Conservation (phyloP, 2,888 invertebrate genomes). For the Anodontia alba region DNA sequence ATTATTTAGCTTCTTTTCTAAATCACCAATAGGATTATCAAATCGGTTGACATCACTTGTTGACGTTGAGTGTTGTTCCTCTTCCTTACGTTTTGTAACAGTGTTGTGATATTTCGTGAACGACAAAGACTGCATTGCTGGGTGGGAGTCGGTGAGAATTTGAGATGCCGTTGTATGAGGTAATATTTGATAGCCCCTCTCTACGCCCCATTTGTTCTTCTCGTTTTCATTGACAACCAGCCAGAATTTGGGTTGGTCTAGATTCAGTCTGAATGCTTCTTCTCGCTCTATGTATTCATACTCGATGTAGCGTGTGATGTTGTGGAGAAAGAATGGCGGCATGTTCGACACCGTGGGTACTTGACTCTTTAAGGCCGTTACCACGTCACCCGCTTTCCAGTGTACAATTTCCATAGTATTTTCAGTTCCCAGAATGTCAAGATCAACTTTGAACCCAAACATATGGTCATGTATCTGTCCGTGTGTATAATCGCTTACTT, state of each 20-base stretch:
- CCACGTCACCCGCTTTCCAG: constrained; percentile 66
- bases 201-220: constrained; percentile 64
- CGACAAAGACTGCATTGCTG: constrained; percentile 58
- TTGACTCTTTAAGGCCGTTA: constrained; percentile 53
- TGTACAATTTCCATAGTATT: constrained; percentile 66
- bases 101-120: constrained; percentile 68
- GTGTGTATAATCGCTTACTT: constrained; percentile 41
- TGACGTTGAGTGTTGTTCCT: constrained; percentile 57
- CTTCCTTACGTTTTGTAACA: constrained; percentile 64
- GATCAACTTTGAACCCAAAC: constrained; percentile 72
- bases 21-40: constrained; percentile 54
- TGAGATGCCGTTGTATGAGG: constrained; percentile 62
- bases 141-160: constrained; percentile 57
- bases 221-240: constrained; percentile 63
- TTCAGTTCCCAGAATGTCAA: constrained; percentile 62
- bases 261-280: constrained; percentile 51
- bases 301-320: constrained; percentile 65
- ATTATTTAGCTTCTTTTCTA: constrained; percentile 60
- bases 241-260: constrained; percentile 64
- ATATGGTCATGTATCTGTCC: constrained; percentile 72
- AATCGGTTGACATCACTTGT: constrained; percentile 56
- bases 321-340: constrained; percentile 63
- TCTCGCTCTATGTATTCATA: constrained; percentile 62
- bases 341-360: constrained; percentile 30
- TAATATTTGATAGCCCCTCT: constrained; percentile 64